Percentiles rank a stretch among this genome's conserved stretches.
phyloP scores from a whole-genome alignment of 2,797 vertebrate species.

The Carapus acus region DNA sequence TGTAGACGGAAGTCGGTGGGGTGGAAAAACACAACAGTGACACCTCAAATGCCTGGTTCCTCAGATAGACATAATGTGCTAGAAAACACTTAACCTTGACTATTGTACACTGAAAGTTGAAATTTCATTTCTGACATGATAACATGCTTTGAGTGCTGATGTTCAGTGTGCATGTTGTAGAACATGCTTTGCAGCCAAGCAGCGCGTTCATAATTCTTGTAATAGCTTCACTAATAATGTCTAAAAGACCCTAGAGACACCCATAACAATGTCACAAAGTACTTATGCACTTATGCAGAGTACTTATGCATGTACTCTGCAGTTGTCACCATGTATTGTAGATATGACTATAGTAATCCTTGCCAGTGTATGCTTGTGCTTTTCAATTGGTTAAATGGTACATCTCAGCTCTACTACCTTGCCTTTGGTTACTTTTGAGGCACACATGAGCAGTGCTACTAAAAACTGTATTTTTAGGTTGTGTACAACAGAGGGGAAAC shows the following conservation, averaged over 20 bases:
- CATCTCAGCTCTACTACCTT: constrained; percentile 44
- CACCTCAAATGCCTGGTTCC: constrained; percentile 39
- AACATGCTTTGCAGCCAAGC: constrained; percentile 49
- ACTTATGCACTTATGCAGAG: too few species aligned
- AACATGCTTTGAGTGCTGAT: constrained; percentile 46
- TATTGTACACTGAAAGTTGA: constrained; percentile 27
- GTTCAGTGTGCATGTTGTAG: constrained; percentile 54
- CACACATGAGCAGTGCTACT: constrained; percentile 36
- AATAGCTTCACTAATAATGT: constrained; percentile 40
- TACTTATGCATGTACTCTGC: too few species aligned
- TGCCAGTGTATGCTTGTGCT: constrained; percentile 61
- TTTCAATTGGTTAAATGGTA: constrained; percentile 49
- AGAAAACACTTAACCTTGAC: constrained; percentile 20
- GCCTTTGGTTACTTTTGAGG: constrained; percentile 47
- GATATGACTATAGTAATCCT: constrained; percentile 55
- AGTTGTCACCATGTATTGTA: constrained; percentile 59
- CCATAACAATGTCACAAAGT: constrained; percentile 57
- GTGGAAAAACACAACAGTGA: constrained; percentile 21
- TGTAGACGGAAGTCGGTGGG: constrained; percentile 35
- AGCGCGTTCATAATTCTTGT: constrained; percentile 39
- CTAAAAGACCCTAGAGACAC: constrained; percentile 47
- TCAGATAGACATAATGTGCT: constrained; percentile 33
- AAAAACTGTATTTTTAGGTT: constrained; percentile 22
- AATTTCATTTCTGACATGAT: constrained; percentile 29
- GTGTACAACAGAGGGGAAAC: constrained; percentile 12